Evolutionary conservation across 2,797 vertebrate genomes (phyloP), one percentile per base, ranked within the genome.

Genomic region (Phoeniculus purpureus): DNA sequence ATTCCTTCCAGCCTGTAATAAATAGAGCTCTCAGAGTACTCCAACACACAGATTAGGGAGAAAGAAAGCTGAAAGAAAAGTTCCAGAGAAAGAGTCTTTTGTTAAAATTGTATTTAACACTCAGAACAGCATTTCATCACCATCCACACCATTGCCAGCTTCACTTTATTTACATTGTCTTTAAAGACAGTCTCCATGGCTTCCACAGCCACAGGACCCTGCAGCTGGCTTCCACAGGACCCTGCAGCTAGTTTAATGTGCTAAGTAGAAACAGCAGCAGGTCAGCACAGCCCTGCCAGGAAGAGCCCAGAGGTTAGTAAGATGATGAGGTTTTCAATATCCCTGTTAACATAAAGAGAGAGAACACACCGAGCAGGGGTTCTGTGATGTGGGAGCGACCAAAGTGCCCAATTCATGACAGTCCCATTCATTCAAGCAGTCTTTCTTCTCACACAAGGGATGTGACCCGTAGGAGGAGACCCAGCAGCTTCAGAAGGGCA

Each of bases 191-290:
- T 21, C 61, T 81, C 66, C 75, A 68, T 21, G 43, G 80, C 89
- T 83, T 62, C 88, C 78, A 55, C 62, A 81, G 92, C 37, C 37
- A 29, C 66, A 59, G 68, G 75, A 23, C 23, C 94, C 43, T 43
- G 75, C 68, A 92, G 94, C 92, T 68, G 5, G 20, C 68, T 13
- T 37, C 37, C 37, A 29, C 66, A 59, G 68, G 75, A 23, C 23
- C 94, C 43, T 43, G 75, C 68, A 92, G 94, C 92, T 68, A 67
- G 59, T 80, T 74, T 6, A 74, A 82, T 11, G 55, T 89, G 90
- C 81, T 78, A 90, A 92, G 79, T 56, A 43, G 79, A 45, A 90
- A 80, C 61, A 94, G 93, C 81, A 90, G 93, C 83, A 91, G 86
- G 85, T 54, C 60, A 93, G 87, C 90, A 90, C 40, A 60, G 85